A percentile compares a stretch with the other conserved stretches of the same genome.
Conservation (phyloP, 2,888 invertebrate genomes). For the Abscondita cerata region DNA sequence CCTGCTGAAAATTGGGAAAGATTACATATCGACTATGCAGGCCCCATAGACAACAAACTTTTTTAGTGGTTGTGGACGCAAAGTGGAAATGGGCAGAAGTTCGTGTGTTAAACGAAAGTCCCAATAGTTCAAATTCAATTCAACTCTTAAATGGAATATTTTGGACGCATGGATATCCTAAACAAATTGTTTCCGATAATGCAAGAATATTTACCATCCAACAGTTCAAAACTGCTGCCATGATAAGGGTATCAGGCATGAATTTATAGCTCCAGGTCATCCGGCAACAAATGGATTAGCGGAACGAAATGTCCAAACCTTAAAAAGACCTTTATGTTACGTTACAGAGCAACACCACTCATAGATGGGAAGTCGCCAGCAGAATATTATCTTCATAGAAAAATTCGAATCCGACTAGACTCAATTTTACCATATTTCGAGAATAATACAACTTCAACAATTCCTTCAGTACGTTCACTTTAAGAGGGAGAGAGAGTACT, state of each 20-base stretch:
- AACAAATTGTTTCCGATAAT: not conserved
- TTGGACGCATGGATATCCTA: too few species aligned
- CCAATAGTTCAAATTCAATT: too few species aligned
- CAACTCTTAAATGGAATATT: too few species aligned
- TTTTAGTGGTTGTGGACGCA: slow-evolving; percentile 41
- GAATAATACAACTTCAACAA: not conserved
- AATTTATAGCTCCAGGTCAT: slow-evolving; percentile 35
- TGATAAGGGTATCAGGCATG: slow-evolving; percentile 34
- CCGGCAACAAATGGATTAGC: too few species aligned
- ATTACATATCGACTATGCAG: slow-evolving; percentile 43
- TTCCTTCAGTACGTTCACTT: too few species aligned
- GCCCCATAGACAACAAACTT: slow-evolving; percentile 33
- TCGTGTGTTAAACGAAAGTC: not conserved
- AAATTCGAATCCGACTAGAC: slow-evolving; percentile 1
- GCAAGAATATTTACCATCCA: slow-evolving; percentile 36
- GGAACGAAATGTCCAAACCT: not conserved
- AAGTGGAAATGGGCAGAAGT: slow-evolving; percentile 37
- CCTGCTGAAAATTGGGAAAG: too few species aligned
- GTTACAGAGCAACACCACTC: slow-evolving; percentile 2
- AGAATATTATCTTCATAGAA: not conserved
- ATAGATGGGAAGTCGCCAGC: not conserved
- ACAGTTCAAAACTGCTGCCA: slow-evolving; percentile 37
- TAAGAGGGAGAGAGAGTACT: too few species aligned
- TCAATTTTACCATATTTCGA: not conserved
- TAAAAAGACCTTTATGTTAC: slow-evolving; percentile 1